These are phyloP conservation scores for Serranus cabrilla DNA, from an alignment of 2,797 vertebrate genomes.

Conservation along the genomic window DNA sequence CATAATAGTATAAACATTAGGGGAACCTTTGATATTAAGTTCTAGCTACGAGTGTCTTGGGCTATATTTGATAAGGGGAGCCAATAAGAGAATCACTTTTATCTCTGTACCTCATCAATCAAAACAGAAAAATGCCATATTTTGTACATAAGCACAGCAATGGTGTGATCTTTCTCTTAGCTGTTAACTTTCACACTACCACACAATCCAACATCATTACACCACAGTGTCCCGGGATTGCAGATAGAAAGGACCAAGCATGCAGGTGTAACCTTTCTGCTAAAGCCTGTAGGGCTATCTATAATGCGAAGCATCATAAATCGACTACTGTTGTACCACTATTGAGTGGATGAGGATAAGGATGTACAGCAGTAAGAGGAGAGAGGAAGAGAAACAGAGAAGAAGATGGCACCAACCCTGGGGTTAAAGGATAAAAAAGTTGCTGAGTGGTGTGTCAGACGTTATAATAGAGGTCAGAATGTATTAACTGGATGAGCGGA, in stretches of 20 bases:
- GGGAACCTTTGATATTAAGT: not conserved
- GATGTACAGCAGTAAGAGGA: not conserved
- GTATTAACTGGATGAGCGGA: conserved; percentile 59
- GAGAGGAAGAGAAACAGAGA: conserved; percentile 16
- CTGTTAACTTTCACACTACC: not conserved
- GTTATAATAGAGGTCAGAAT: conserved; percentile 59
- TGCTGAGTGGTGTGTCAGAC: conserved; percentile 53
- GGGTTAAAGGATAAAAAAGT: conserved; percentile 56
- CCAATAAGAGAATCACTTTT: conserved; percentile 7
- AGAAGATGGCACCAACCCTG: conserved; percentile 6
- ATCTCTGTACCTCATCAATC: conserved; percentile 23
- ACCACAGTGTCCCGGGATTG: conserved; percentile 23
- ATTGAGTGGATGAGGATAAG: conserved; percentile 13
- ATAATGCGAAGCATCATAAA: conserved; percentile 69
- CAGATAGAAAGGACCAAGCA: conserved; percentile 16
- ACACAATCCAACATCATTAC: conserved; percentile 49
- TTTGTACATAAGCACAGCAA: not conserved
- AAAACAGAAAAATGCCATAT: not conserved
- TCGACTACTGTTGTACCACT: conserved; percentile 33
- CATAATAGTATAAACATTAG: not conserved
- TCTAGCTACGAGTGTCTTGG: not conserved
- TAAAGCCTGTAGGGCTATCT: conserved; percentile 55
- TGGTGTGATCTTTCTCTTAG: not conserved
- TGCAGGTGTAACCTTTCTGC: conserved; percentile 52
- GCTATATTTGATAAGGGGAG: conserved; percentile 9